These are phyloP conservation scores for Acipenser oxyrinchus DNA, from an alignment of 2,797 vertebrate species.

Conservation along the genomic window DNA sequence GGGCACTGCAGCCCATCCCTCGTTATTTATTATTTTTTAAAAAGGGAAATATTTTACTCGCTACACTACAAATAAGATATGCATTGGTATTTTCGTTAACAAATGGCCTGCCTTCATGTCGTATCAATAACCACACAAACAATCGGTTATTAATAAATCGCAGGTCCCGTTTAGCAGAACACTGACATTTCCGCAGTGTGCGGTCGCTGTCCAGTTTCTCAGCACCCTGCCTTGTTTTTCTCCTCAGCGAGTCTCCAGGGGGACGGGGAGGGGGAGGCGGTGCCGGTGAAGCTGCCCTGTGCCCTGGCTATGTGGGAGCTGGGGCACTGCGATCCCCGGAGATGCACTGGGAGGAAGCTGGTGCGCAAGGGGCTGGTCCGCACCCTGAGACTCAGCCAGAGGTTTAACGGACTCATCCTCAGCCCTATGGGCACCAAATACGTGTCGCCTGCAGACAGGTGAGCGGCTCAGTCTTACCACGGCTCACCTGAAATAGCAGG, in stretches of 20 bases:
- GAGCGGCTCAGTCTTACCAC: constrained; percentile 13
- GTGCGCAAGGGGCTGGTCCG: constrained; percentile 79
- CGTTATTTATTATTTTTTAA: no score
- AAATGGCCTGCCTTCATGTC: no score
- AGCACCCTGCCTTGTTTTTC: constrained; percentile 11
- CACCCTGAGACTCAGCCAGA: constrained; percentile 55
- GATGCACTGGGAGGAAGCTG: constrained; percentile 88
- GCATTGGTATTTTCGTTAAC: no score
- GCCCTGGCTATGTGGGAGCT: constrained; percentile 93
- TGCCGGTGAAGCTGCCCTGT: constrained; percentile 59
- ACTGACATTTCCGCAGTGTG: no score
- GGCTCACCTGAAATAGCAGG: background rate
- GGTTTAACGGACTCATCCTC: constrained; percentile 83
- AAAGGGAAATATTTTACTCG: no score
- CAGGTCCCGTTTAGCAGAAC: no score
- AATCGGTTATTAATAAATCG: no score
- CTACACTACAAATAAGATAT: no score
- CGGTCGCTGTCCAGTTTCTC: no score
- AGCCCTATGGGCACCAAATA: constrained; percentile 77
- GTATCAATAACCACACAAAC: no score
- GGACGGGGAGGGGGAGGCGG: constrained; percentile 33
- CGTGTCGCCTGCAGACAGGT: constrained; percentile 87
- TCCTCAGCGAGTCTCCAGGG: constrained; percentile 54
- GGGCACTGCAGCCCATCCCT: no score
- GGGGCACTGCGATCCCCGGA: constrained; percentile 89